Percentiles rank a stretch among this genome's conserved stretches.
Conservation (phyloP, 2,797 vertebrate genomes). For the Melanotaenia parkinsoni region DNA sequence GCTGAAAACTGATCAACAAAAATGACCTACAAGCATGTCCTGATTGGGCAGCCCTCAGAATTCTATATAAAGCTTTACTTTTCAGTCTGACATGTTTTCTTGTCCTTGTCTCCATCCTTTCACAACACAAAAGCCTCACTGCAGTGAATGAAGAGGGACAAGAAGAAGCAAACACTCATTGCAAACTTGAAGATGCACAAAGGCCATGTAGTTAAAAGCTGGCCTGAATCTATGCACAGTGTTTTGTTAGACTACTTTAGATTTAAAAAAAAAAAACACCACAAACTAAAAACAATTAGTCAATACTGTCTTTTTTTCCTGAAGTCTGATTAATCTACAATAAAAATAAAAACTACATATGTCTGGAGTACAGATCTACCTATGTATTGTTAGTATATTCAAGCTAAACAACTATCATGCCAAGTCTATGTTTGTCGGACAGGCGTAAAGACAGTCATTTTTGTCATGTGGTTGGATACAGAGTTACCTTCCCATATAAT, state of each 20-base stretch:
- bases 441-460: constrained; percentile 54
- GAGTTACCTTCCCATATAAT: constrained; percentile 49
- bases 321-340: constrained; percentile 52
- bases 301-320: constrained; percentile 45
- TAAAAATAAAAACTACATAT: constrained; percentile 59
- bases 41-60: constrained; percentile 31
- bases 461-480: constrained; percentile 48
- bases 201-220: constrained; percentile 32
- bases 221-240: constrained; percentile 63
- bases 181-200: constrained; percentile 34
- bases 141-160: constrained; percentile 21
- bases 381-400: constrained; percentile 66
- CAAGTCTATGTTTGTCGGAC: constrained; percentile 67
- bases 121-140: constrained; percentile 16
- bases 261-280: constrained; percentile 33
- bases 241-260: constrained; percentile 38
- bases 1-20: constrained; percentile 13
- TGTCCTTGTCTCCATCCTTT: constrained; percentile 25
- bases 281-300: constrained; percentile 38
- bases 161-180: constrained; percentile 26
- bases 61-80: constrained; percentile 4
- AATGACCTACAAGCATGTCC: constrained; percentile 24
- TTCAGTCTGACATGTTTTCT: not conserved
- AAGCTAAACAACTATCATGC: constrained; percentile 72
- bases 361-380: constrained; percentile 63